Evolutionary conservation across 2,797 vertebrate genomes (phyloP), one percentile per base, ranked within the genome.

Genomic region (Darevskia nairensis): DNA sequence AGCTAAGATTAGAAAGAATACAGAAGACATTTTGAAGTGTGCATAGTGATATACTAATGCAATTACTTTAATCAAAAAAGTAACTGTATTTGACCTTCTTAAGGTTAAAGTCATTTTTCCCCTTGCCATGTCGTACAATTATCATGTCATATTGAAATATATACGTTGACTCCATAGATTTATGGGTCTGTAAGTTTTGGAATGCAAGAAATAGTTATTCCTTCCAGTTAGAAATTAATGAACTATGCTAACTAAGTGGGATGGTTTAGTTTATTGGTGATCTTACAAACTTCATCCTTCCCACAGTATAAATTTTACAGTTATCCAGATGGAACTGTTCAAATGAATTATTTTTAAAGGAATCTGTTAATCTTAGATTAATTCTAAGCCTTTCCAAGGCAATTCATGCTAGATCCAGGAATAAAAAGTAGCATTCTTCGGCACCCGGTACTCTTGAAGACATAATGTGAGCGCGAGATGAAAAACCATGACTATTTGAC

Each of bases 381-480:
- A 92, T 59, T 86, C 23, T 91, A 91, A 81, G 25, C 66, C 35
- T 46, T 15, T 91, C 85, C 87, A 88, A 85, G 61, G 2, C 84
- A 92, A 17, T 55, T 89, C 6, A 32, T 87, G 79, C 72, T 69
- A 92, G 19, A 88, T 64, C 85, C 17, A 88, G 79, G 15, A 84
- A 41, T 89, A 87, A 89, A 76, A 84, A 91, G 41, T 93, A 39
- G 85, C 78, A 91, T 46, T 68, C 80, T 21, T 88, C 68, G 10
- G 6, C 92, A 74, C 91, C 86, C 89, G 66, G n/a, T 21, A 35
- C 89, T 93, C 92, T 91, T 82, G 0, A 87, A 94, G 80, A 82
- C 55, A n/a, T 83, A 94, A 3, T 0, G 32, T 80, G 4, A 27
- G 23, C n/a, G 17, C 15, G n/a, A 39, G 68, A 64, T 85, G 29